phyloP scores from a whole-genome alignment of 2,797 vertebrate genomes.

The Philypnodon macrostomus region DNA sequence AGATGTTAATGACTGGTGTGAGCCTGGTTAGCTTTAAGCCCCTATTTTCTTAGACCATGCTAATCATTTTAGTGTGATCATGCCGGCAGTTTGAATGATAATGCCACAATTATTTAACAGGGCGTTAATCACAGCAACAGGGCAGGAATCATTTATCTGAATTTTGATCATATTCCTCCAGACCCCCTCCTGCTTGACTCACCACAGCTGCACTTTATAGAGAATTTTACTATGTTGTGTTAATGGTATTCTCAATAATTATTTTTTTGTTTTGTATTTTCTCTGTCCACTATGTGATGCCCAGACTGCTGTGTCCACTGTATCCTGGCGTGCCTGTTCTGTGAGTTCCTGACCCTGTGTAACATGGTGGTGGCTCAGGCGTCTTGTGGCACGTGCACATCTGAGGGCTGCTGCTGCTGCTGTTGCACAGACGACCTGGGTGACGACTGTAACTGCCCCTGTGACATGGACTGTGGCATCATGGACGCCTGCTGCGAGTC shows the following conservation, averaged over 20 bases:
- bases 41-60: slow-evolving; percentile 74
- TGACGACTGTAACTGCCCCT: slow-evolving; percentile 93
- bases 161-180: slow-evolving; percentile 43
- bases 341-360: slow-evolving; percentile 95
- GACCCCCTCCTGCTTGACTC: slow-evolving; percentile 14
- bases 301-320: slow-evolving; percentile 98
- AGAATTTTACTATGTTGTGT: background rate
- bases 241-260: background rate
- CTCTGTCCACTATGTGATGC: slow-evolving; percentile 10
- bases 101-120: slow-evolving; percentile 78
- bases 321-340: slow-evolving; percentile 97
- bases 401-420: slow-evolving; percentile 92
- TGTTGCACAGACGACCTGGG: slow-evolving; percentile 90
- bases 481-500: slow-evolving; percentile 98
- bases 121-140: slow-evolving; percentile 75
- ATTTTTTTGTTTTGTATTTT: slow-evolving; percentile 11
- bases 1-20: slow-evolving; percentile 80
- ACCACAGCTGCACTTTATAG: slow-evolving; percentile 5
- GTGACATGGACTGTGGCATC: slow-evolving; percentile 96
- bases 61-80: slow-evolving; percentile 79
- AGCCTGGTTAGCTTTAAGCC: slow-evolving; percentile 65
- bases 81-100: slow-evolving; percentile 77
- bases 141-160: slow-evolving; percentile 66
- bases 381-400: slow-evolving; percentile 87
- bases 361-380: slow-evolving; percentile 94